Conservation (phyloP, 2,113 vertebrate species). For the Cinclus mexicanus region DNA sequence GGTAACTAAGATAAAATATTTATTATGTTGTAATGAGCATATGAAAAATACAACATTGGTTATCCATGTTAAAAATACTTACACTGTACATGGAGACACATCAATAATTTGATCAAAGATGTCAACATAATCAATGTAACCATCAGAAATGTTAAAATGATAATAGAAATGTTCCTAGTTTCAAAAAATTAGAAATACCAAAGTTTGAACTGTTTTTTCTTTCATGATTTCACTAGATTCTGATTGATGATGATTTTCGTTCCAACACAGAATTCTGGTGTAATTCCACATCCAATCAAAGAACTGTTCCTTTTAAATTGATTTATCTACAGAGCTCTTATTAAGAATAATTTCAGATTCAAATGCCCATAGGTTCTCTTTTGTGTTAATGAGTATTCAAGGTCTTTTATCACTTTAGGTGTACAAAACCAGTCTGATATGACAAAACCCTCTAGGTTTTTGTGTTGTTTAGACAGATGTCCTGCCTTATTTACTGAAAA, state of each 20-base stretch:
- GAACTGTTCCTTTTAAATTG: not conserved
- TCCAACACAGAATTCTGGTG: not conserved
- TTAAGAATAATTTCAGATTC: conserved; percentile 9
- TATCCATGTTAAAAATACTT: not conserved
- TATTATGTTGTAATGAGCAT: not conserved
- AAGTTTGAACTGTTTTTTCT: not conserved
- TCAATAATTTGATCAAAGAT: not conserved
- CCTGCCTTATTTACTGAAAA: conserved; percentile 56
- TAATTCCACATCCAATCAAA: not conserved
- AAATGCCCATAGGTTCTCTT: not conserved
- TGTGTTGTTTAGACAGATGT: conserved; percentile 51
- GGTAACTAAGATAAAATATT: not conserved
- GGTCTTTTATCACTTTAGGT: conserved; percentile 22
- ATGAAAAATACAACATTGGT: not conserved
- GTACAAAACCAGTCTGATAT: not conserved
- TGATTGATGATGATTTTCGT: not conserved
- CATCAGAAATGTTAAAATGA: not conserved
- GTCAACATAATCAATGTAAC: not conserved
- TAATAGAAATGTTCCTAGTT: not conserved
- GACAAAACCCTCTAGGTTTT: conserved; percentile 9
- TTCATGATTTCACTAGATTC: not conserved
- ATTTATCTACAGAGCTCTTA: not conserved
- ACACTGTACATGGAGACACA: not conserved
- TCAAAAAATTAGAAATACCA: not conserved
- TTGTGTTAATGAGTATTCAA: not conserved